phyloP scores from a whole-genome alignment of 1,140 invertebrate species.

The Drosophila baimaii region DNA sequence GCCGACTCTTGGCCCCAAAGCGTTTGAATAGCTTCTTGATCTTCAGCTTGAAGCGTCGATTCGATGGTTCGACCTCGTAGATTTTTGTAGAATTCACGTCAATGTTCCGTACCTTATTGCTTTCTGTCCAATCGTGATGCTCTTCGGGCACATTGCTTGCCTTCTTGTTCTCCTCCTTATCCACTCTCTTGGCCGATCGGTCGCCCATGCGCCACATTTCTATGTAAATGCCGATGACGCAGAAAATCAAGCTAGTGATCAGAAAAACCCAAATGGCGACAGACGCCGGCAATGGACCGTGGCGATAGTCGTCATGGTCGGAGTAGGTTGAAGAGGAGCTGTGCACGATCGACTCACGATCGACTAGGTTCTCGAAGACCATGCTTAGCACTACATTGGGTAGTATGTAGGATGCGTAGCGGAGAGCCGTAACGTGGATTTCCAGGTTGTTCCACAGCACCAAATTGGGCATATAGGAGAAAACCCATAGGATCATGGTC shows the following conservation, averaged over 20 bases:
- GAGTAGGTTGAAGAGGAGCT: not conserved
- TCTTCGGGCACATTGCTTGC: constrained; percentile 20
- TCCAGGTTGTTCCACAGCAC: constrained; percentile 48
- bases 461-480: constrained; percentile 59
- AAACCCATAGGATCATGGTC: constrained; percentile 52
- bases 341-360: constrained; percentile 48
- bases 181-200: constrained; percentile 13
- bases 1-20: constrained; percentile 78
- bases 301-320: constrained; percentile 8
- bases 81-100: constrained; percentile 67
- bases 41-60: constrained; percentile 66
- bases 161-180: not conserved
- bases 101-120: constrained; percentile 17
- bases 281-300: constrained; percentile 7
- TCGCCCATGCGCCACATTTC: constrained; percentile 59
- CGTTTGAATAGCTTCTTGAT: constrained; percentile 72
- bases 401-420: constrained; percentile 31
- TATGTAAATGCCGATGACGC: constrained; percentile 49
- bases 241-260: not conserved
- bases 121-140: constrained; percentile 26
- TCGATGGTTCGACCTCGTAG: constrained; percentile 70
- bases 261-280: constrained; percentile 36
- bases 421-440: not conserved
- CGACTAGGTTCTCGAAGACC: constrained; percentile 34
- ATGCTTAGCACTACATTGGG: constrained; percentile 54